These are phyloP conservation scores for Linnaemya vulpina DNA, from an alignment of 2,888 invertebrate species.

Conservation along the genomic window DNA sequence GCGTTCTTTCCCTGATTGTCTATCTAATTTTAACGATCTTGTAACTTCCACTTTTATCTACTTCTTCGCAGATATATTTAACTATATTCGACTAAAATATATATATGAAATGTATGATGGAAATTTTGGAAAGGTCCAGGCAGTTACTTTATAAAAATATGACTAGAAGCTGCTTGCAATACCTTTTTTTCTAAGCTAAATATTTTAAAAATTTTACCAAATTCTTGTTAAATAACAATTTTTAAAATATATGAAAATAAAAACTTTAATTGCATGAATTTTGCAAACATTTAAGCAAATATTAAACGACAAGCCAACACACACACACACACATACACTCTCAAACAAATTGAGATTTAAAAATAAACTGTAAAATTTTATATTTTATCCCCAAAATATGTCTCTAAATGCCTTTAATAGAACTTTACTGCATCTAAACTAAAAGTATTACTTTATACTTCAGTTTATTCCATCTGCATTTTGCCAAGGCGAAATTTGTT, in stretches of 20 bases:
- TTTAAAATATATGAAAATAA: neutral
- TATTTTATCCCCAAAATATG: neutral
- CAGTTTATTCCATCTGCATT: neutral
- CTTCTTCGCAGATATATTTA: no score
- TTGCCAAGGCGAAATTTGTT: constrained; percentile 42
- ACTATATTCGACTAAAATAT: no score
- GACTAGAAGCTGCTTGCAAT: no score
- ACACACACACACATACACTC: no score
- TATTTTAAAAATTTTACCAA: no score
- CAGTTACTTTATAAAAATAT: no score
- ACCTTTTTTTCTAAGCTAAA: no score
- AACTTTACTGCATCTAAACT: neutral
- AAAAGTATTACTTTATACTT: constrained; percentile 9
- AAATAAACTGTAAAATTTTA: neutral
- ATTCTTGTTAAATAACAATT: neutral
- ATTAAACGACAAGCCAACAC: neutral
- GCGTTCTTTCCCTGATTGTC: no score
- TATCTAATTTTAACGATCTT: no score
- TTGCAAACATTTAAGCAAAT: neutral
- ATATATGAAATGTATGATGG: no score
- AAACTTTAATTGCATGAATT: neutral
- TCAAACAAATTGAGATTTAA: neutral
- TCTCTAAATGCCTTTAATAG: neutral
- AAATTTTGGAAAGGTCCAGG: no score
- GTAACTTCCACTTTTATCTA: no score